Conservation (phyloP, 2,797 vertebrate species). For the Setipinna tenuifilis region DNA sequence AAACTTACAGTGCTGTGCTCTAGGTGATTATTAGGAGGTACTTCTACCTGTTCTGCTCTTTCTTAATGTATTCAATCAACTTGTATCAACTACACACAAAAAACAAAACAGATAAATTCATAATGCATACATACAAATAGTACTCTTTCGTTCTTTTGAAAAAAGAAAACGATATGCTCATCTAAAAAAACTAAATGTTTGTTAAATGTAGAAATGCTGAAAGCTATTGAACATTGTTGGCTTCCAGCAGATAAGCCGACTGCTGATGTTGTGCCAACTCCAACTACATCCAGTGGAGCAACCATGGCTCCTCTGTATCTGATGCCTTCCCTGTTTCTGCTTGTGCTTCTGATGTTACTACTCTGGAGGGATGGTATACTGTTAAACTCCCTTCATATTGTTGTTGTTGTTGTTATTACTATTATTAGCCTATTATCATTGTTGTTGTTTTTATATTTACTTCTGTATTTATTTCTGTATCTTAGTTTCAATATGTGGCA, state of each 20-base stretch:
- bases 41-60: too few relatives aligned
- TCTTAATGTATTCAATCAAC: too few relatives aligned
- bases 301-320: not conserved
- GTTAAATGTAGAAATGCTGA: not conserved
- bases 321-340: not conserved
- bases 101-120: too few relatives aligned
- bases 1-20: not conserved
- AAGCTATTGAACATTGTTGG: not conserved
- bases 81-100: too few relatives aligned
- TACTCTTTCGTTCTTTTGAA: not conserved
- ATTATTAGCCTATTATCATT: not conserved
- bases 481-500: too few relatives aligned
- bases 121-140: too few relatives aligned
- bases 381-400: not conserved
- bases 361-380: not conserved
- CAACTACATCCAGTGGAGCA: not conserved
- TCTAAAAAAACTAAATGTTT: not conserved
- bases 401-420: too few relatives aligned
- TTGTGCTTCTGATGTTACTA: not conserved
- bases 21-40: too few relatives aligned
- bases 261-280: not conserved
- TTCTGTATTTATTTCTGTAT: too few relatives aligned
- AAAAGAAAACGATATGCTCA: not conserved
- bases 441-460: not conserved
- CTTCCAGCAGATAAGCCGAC: not conserved